Conservation (phyloP, 2,113 vertebrate species). For the Brachyistius frenatus region DNA sequence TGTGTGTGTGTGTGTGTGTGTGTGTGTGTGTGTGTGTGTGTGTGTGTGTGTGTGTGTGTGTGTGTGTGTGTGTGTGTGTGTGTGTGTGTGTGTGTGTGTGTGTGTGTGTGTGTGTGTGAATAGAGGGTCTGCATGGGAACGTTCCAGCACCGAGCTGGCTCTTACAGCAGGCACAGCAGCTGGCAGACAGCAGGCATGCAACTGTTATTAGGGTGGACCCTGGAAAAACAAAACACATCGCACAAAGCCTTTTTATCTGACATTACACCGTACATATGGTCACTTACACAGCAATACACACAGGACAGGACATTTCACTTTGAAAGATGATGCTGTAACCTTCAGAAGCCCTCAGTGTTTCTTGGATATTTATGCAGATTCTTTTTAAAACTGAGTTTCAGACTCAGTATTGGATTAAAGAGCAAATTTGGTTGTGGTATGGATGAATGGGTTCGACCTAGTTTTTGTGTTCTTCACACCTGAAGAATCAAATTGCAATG, state of each 20-base stretch:
- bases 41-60: conserved; percentile 28
- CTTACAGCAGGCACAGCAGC: conserved; percentile 68
- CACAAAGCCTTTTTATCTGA: conserved; percentile 46
- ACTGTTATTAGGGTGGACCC: conserved; percentile 56
- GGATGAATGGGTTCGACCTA: too few relatives aligned
- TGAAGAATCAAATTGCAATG: too few relatives aligned
- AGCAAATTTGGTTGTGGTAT: too few relatives aligned
- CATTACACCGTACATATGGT: conserved; percentile 10
- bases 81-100: not conserved
- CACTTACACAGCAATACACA: not conserved
- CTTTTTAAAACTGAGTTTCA: too few relatives aligned
- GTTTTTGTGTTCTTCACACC: too few relatives aligned
- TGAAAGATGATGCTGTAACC: not conserved
- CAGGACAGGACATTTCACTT: not conserved
- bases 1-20: conserved; percentile 4
- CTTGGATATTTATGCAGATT: too few relatives aligned
- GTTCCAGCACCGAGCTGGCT: conserved; percentile 72
- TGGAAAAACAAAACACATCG: conserved; percentile 62
- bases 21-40: not conserved
- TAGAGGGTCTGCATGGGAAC: conserved; percentile 71
- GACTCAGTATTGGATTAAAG: too few relatives aligned
- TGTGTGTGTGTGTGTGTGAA: conserved; percentile 37
- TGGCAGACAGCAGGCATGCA: conserved; percentile 73
- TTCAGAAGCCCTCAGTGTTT: not conserved
- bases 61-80: conserved; percentile 24